Percentiles rank a stretch among this genome's conserved stretches.
Evolutionary conservation across 2,113 vertebrate genomes (phyloP).

Genomic region (Serilophus lunatus): DNA sequence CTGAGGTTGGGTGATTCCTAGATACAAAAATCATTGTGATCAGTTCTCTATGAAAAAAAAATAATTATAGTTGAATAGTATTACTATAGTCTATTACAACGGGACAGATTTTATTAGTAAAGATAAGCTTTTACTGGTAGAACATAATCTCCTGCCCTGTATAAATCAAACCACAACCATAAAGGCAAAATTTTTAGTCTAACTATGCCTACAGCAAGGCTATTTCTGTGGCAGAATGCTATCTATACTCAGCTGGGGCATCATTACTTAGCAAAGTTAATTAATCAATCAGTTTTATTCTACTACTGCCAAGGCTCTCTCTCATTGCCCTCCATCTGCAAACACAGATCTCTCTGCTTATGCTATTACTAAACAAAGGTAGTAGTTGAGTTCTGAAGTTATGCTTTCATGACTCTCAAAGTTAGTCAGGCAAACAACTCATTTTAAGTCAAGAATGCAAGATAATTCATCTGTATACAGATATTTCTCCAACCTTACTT

Average conservation of each 20-base stretch:
- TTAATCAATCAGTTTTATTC: not conserved
- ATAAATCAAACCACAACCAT: not conserved
- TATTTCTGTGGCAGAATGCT: not conserved
- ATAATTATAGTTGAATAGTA: not conserved
- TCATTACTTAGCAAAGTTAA: not conserved
- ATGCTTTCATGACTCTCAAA: not conserved
- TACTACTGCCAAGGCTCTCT: not conserved
- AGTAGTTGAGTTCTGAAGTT: not conserved
- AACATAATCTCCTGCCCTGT: not conserved
- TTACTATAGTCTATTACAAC: not conserved
- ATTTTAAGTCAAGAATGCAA: not conserved
- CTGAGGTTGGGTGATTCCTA: not conserved
- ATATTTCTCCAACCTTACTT: not conserved
- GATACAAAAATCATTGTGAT: not conserved
- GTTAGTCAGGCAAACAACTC: not conserved
- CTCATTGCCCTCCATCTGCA: not conserved
- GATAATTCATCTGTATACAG: not conserved
- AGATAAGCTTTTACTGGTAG: not conserved
- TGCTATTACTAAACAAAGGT: not conserved
- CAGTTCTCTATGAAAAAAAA: not conserved
- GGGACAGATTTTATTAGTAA: not conserved
- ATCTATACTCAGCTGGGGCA: not conserved
- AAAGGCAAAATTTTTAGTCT: not conserved
- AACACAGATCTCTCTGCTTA: not conserved
- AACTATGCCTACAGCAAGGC: not conserved